Evolutionary conservation across 2,797 vertebrate species (phyloP), one percentile per base, ranked within the genome.

Genomic region (Micropoecilia bifurca): DNA sequence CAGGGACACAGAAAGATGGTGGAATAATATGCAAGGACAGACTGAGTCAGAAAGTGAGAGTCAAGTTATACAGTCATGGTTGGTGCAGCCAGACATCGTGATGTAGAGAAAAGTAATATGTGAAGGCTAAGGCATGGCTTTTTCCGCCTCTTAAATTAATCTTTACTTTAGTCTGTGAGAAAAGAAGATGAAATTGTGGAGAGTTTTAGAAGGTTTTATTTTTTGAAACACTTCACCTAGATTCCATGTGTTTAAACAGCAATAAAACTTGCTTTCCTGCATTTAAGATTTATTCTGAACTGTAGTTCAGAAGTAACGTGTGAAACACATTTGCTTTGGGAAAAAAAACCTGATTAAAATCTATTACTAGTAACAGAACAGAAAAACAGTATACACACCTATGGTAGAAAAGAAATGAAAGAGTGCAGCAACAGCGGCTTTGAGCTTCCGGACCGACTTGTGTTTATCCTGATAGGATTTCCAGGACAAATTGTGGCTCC

Each of bases 21-120:
- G 84, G 93, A 89, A 88, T 85, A 71, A 86, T 86, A 85, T 78
- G 78, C 80, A 75, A 76, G 81, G 84, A 81, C 84, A 83, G 73
- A 39, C 71, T 78, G 87, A 90, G 73, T 87, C 59, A 47, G 81
- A 57, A 73, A 76, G 50, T 74, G 20, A 53, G 57, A 80, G 73
- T 76, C 55, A 59, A 83, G 73, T 82, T 83, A 81, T 81, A 78
- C 77, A 73, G 83, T 80, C 76, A 75, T 82, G 77, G 85, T 82
- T 80, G 78, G 66, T 45, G 82, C 71, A 75, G 75, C 57, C 82
- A 71, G 30, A 81, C 71, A 69, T 84, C 48, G 83, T 83, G 69
- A 81, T 83, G 76, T 36, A 45, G 48, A 78, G n/a, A 20, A 71
- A 45, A 45, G 25, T 45, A 77, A 68, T 80, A 61, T 81, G 72